phyloP scores from a whole-genome alignment of 2,888 invertebrate species.

The Allolobophora icterica region DNA sequence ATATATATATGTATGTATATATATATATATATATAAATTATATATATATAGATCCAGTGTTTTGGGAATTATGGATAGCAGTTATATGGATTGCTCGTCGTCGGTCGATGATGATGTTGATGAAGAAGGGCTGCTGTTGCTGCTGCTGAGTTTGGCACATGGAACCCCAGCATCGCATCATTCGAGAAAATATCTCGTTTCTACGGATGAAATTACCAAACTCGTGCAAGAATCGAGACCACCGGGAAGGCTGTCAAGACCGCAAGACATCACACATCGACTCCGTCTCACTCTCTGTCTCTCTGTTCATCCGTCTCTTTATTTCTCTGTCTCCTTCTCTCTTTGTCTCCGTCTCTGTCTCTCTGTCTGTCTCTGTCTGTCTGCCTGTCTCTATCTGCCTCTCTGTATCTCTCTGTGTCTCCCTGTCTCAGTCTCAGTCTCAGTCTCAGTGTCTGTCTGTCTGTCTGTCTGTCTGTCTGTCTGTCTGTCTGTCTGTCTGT shows the following conservation, averaged over 20 bases:
- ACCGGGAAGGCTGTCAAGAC: conserved; percentile 11
- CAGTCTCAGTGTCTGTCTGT: neutral
- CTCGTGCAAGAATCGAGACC: neutral
- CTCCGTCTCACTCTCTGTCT: neutral
- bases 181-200: conserved; percentile 11
- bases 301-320: neutral
- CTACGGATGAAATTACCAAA: conserved; percentile 17
- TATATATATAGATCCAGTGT: neutral
- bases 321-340: neutral
- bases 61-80: neutral
- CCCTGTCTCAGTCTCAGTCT: neutral
- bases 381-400: neutral
- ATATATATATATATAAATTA: no score
- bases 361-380: neutral
- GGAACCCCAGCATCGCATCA: neutral
- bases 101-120: neutral
- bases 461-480: neutral
- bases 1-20: neutral
- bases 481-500: neutral
- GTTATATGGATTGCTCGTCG: neutral
- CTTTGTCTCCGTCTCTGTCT: neutral
- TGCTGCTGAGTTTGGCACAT: neutral
- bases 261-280: neutral
- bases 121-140: neutral
- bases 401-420: neutral